Evolutionary conservation across 1,140 invertebrate genomes (phyloP).

Genomic region (Aphelinus certus): DNA sequence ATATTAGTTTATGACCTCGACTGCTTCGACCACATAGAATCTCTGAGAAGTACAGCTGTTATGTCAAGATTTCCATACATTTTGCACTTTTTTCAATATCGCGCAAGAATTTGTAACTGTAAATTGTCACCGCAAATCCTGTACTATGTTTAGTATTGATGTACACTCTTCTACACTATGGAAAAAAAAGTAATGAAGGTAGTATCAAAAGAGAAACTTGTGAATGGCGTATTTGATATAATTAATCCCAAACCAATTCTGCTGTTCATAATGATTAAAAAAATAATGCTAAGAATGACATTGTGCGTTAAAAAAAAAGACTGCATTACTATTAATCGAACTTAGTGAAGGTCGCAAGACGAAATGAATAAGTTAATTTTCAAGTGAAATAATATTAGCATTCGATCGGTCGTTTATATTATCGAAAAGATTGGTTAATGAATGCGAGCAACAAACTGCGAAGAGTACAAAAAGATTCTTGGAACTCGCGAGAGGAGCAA

Average conservation of each 20-base stretch:
- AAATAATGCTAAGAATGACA: constrained; percentile 23
- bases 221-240: constrained; percentile 30
- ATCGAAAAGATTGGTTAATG: constrained; percentile 5
- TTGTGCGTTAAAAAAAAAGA: constrained; percentile 33
- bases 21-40: constrained; percentile 21
- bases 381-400: constrained; percentile 25
- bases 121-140: constrained; percentile 19
- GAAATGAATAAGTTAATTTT: constrained; percentile 33
- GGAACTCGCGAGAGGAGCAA: constrained; percentile 43
- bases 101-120: constrained; percentile 18
- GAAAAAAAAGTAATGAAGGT: constrained; percentile 15
- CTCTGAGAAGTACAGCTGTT: constrained; percentile 33
- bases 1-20: neutral
- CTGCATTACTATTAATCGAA: constrained; percentile 37
- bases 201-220: constrained; percentile 23
- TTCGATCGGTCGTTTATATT: constrained; percentile 17
- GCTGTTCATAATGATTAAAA: constrained; percentile 32
- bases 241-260: constrained; percentile 15
- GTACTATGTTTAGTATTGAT: constrained; percentile 30
- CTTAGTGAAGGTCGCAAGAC: constrained; percentile 29
- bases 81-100: constrained; percentile 35
- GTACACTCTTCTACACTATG: constrained; percentile 21
- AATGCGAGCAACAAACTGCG: constrained; percentile 43
- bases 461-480: constrained; percentile 50
- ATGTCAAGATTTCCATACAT: constrained; percentile 24